Conservation (phyloP, 35 echinoderm and acorn worm genomes). For the Holothuria glaberrima region DNA sequence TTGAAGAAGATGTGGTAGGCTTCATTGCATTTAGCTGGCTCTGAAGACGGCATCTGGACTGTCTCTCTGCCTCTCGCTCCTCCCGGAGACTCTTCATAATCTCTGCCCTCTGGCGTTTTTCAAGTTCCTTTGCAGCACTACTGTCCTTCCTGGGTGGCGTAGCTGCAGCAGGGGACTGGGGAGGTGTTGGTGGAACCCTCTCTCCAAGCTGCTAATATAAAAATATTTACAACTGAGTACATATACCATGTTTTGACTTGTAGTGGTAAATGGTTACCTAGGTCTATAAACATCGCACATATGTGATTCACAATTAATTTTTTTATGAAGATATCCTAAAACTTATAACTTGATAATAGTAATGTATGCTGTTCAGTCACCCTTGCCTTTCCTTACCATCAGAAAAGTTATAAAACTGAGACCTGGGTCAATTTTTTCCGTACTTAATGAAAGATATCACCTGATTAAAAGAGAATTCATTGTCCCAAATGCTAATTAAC, state of each 20-base stretch:
- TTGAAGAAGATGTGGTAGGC: slow-evolving; percentile 46
- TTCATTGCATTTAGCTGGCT: slow-evolving; percentile 70
- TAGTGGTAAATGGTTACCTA: no score
- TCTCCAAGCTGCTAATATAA: neutral
- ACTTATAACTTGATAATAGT: no score
- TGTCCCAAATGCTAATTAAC: neutral
- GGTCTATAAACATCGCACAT: no score
- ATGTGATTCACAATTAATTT: no score
- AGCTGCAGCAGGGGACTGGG: slow-evolving; percentile 22
- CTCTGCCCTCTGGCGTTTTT: slow-evolving; percentile 34
- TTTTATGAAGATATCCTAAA: no score
- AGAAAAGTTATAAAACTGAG: no score
- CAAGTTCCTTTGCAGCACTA: neutral
- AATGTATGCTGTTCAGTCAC: no score
- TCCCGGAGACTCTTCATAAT: slow-evolving; percentile 73
- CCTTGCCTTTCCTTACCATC: no score
- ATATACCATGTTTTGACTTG: neutral
- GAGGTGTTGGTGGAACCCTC: slow-evolving; percentile 12
- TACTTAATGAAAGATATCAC: neutral
- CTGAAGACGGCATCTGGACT: slow-evolving; percentile 68
- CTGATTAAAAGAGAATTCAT: neutral
- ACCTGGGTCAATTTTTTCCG: neutral
- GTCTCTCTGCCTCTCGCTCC: slow-evolving; percentile 79
- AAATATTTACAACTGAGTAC: neutral
- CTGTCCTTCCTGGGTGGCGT: neutral